These are phyloP conservation scores for Micronisus gabar DNA, from an alignment of 2,113 vertebrate genomes.

Conservation along the genomic window DNA sequence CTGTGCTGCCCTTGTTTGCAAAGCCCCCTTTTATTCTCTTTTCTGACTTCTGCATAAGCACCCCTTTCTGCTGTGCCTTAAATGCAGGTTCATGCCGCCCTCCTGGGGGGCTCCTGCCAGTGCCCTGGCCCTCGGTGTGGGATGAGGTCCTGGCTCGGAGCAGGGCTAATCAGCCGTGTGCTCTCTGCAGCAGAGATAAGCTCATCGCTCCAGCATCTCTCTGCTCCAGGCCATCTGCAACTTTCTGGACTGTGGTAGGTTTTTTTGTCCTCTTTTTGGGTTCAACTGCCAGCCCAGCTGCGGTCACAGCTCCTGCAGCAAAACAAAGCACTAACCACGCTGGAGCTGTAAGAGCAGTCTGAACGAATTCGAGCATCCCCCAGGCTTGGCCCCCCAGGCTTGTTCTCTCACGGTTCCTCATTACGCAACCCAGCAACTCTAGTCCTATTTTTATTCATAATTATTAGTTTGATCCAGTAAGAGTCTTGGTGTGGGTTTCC, in stretches of 20 bases:
- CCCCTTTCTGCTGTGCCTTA: background rate
- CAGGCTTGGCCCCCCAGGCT: background rate
- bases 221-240: background rate
- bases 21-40: background rate
- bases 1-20: background rate
- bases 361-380: background rate
- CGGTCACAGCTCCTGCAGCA: background rate
- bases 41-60: background rate
- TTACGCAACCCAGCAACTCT: background rate
- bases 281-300: background rate
- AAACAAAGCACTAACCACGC: rapidly evolving
- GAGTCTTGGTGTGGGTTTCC: background rate
- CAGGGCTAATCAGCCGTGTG: background rate
- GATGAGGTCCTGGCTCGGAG: background rate
- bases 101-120: rapidly evolving
- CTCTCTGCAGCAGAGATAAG: background rate
- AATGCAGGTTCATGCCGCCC: rapidly evolving
- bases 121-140: rapidly evolving
- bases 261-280: background rate
- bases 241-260: background rate
- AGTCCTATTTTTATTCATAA: background rate
- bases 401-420: background rate
- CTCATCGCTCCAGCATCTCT: background rate
- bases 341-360: background rate
- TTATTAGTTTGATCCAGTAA: background rate